Base-by-base conservation (phyloP, 2,888 invertebrate species). In the Melangyna quadrimaculata region DNA sequence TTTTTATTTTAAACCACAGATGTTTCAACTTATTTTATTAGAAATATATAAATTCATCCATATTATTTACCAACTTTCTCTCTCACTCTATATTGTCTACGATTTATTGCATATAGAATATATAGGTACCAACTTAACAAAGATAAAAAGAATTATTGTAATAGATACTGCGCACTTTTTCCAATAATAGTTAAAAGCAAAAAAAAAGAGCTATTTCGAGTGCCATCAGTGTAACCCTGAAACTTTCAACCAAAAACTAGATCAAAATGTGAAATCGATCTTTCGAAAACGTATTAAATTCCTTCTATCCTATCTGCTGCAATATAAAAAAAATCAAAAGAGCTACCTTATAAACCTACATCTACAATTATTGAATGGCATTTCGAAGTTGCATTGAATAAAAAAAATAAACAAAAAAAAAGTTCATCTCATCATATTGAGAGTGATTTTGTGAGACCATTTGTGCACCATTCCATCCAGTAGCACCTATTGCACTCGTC, bases 261-360 rank as follows among this genome's bases (percentile, higher is more conserved):
- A 78, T 86, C 81, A 86, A 84, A 84, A 80, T 70, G 29, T 87
- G 87, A 74, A 87, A 87, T 82, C 87, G 82, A 87, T 87, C 78
- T 78, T 53, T 74, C 59, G 57, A 67, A 78, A 78, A 74, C 19
- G 78, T 87, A 87, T 87, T 82, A 72, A 87, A 61, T 87, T 87
- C 69, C 87, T 61, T 3, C 27, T 22, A 14, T 35, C 27, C 35
- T 40, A 40, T 43, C 19, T 19, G 37, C 59, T 70, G 61, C 73
- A 57, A 22, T 35, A 12, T 3, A 37, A 24, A 9, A 45, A 5
- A 69, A 35, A 14, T 5, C 10, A 37, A 32, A 35, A 48, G 32
- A 51, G 48, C 22, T 67, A 51, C 67, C 22, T 43, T 1, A 19
- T 17, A 35, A 63, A 22, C 19, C 48, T 19, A 29, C 19, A 29